Conservation (phyloP, 2,888 invertebrate genomes). For the Urechis unicinctus region DNA sequence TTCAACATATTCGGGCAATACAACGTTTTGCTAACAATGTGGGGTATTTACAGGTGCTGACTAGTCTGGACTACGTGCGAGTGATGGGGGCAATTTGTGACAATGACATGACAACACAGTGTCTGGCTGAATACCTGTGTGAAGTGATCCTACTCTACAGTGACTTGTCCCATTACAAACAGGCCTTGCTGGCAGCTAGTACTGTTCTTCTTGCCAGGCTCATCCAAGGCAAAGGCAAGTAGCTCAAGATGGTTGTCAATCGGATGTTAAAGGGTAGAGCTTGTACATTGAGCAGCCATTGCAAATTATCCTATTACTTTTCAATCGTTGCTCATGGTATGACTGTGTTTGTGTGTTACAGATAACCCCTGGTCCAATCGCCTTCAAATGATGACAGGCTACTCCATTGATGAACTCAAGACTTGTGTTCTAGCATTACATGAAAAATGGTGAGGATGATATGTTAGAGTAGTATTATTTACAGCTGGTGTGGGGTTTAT, state of each 20-base stretch:
- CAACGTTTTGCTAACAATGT: background rate
- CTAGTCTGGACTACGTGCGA: slow-evolving; percentile 37
- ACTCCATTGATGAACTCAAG: slow-evolving; percentile 32
- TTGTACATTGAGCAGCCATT: too few species aligned
- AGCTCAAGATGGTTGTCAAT: background rate
- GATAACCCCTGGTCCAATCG: slow-evolving; percentile 36
- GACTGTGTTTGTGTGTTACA: slow-evolving; percentile 10
- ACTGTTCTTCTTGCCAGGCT: slow-evolving; percentile 38
- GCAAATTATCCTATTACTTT: too few species aligned
- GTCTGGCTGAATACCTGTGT: slow-evolving; percentile 39
- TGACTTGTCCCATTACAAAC: slow-evolving; percentile 40
- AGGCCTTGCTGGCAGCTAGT: slow-evolving; percentile 40
- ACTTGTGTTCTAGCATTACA: slow-evolving; percentile 37
- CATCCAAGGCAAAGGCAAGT: slow-evolving; percentile 29
- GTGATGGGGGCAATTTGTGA: slow-evolving; percentile 29
- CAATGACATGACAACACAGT: slow-evolving; percentile 23
- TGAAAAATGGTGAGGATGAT: slow-evolving; percentile 45
- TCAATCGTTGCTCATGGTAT: background rate
- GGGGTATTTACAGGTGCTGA: slow-evolving; percentile 24
- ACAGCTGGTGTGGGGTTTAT: too few species aligned
- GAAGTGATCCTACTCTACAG: slow-evolving; percentile 42
- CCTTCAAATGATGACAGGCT: slow-evolving; percentile 39
- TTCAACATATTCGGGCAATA: too few species aligned
- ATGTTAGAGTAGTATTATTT: too few species aligned
- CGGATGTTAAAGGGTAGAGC: background rate